A percentile compares a stretch with the other conserved stretches of the same genome.
Evolutionary conservation across 2,113 vertebrate species (phyloP).

Genomic region (Tyrannus savana): DNA sequence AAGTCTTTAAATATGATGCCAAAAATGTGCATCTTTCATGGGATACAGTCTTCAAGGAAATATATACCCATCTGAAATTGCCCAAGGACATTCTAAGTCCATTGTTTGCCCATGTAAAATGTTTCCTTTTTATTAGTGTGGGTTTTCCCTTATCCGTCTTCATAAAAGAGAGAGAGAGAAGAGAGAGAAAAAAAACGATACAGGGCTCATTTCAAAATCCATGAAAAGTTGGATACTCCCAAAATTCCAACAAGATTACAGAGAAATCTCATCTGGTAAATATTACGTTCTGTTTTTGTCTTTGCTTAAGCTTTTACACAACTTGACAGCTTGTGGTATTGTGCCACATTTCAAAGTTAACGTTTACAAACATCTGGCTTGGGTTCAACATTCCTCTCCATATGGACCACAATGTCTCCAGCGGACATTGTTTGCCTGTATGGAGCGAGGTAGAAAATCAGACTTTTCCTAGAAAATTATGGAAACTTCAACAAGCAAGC

Average conservation of each 20-base stretch:
- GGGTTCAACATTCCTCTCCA: constrained; percentile 73
- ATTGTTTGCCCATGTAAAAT: constrained; percentile 57
- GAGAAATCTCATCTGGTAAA: constrained; percentile 87
- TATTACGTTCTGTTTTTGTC: constrained; percentile 86
- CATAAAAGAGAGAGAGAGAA: not conserved
- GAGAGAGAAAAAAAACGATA: constrained; percentile 7
- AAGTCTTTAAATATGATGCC: constrained; percentile 38
- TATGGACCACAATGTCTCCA: constrained; percentile 65
- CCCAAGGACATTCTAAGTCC: constrained; percentile 22
- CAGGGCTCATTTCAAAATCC: constrained; percentile 80
- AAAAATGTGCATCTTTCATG: constrained; percentile 51
- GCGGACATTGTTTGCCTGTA: constrained; percentile 56
- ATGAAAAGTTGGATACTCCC: constrained; percentile 83
- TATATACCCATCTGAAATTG: constrained; percentile 51
- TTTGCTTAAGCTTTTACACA: constrained; percentile 81
- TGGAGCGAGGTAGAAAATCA: constrained; percentile 71
- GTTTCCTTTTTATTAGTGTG: constrained; percentile 66
- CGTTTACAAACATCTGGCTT: constrained; percentile 83
- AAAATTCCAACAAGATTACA: constrained; percentile 86
- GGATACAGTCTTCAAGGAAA: constrained; percentile 20
- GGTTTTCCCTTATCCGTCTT: constrained; percentile 51
- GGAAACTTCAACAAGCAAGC: not conserved
- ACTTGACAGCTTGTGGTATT: constrained; percentile 83
- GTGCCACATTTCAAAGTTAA: constrained; percentile 83
- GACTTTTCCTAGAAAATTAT: constrained; percentile 67